Conservation (phyloP, 2,797 vertebrate genomes). For the Psittacula echo region DNA sequence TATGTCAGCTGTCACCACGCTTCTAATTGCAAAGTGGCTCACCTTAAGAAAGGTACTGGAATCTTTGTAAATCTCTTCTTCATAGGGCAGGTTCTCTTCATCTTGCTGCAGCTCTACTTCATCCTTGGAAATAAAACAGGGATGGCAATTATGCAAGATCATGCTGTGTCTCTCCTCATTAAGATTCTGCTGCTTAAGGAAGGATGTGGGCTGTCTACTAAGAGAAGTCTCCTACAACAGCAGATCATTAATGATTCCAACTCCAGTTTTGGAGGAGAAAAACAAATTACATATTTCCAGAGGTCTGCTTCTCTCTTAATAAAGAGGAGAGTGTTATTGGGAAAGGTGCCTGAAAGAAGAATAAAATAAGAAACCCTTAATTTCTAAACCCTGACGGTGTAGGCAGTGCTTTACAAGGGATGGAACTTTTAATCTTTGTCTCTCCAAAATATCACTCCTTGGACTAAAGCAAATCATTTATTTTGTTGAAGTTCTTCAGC, state of each 20-base stretch:
- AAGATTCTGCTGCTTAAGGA: neutral
- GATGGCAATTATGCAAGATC: neutral
- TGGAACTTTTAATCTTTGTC: neutral
- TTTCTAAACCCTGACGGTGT: neutral
- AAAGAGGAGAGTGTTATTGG: neutral
- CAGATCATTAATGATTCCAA: neutral
- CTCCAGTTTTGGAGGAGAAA: neutral
- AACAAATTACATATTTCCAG: neutral
- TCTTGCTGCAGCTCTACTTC: conserved; percentile 90
- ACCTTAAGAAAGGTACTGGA: conserved; percentile 99
- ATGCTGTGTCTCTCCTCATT: neutral
- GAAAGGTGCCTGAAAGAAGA: neutral
- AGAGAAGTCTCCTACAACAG: neutral
- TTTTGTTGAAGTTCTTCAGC: neutral
- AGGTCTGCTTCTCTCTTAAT: neutral
- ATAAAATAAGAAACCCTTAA: neutral
- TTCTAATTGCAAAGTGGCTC: neutral
- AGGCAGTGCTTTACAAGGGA: neutral
- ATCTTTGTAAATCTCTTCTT: conserved; percentile 96
- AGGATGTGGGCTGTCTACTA: neutral
- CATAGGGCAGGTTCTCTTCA: conserved; percentile 91
- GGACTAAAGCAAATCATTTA: neutral
- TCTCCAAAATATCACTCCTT: neutral
- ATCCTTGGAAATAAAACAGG: conserved; percentile 81
- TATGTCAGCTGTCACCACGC: neutral